Evolutionary conservation across 2,797 vertebrate genomes (phyloP).

Genomic region (Petrocephalus schoutedeni): DNA sequence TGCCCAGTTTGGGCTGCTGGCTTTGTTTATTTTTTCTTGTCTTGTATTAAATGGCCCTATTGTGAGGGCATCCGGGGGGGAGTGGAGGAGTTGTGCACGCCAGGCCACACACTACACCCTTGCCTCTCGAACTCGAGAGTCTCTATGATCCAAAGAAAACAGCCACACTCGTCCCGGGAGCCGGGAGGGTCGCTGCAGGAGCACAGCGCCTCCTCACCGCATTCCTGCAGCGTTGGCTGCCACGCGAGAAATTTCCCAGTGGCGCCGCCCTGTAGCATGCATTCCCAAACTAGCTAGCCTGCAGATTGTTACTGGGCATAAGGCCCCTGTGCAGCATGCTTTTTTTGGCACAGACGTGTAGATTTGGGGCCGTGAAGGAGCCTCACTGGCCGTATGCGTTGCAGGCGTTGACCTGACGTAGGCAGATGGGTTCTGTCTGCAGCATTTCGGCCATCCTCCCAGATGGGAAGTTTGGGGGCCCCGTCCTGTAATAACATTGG

Average conservation of each 20-base stretch:
- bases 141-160: slow-evolving; percentile 26
- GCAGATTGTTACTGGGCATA: background rate
- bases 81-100: slow-evolving; percentile 1
- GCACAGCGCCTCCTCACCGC: background rate
- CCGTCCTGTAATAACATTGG: slow-evolving; percentile 35
- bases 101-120: background rate
- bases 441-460: slow-evolving; percentile 17
- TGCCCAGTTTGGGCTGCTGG: background rate
- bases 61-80: slow-evolving; percentile 35
- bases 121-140: slow-evolving; percentile 25
- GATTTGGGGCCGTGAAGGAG: background rate
- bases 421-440: background rate
- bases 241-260: background rate
- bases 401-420: background rate
- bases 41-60: slow-evolving; percentile 40
- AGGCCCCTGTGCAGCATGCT: background rate
- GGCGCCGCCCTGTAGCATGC: background rate
- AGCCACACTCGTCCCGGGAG: background rate
- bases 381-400: background rate
- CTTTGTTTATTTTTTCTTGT: background rate
- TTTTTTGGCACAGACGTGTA: background rate
- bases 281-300: background rate
- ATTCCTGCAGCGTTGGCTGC: background rate
- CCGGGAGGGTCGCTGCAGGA: too few species aligned
- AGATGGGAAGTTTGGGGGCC: slow-evolving; percentile 24